Conservation (phyloP, 1,140 invertebrate species). For the Lepidurus packardi region DNA sequence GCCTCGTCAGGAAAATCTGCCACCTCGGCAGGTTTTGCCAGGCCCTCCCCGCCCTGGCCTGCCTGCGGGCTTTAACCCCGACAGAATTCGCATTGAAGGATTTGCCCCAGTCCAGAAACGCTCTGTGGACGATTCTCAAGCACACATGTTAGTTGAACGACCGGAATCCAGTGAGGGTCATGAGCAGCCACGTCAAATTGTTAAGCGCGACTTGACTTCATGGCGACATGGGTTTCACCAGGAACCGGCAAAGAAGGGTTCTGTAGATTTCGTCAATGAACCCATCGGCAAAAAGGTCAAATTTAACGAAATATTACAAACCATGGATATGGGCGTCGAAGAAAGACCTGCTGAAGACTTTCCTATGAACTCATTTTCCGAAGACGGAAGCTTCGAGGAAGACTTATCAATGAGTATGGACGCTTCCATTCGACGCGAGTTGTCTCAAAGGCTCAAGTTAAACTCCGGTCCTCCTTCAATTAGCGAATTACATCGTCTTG, state of each 20-base stretch:
- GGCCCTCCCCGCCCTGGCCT: not conserved
- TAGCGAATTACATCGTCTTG: not conserved
- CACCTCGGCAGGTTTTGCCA: not conserved
- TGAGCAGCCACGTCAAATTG: not conserved
- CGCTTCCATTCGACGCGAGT: not conserved
- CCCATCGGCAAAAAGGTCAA: conserved; percentile 2
- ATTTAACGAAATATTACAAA: not conserved
- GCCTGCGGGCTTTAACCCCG: not conserved
- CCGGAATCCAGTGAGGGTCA: not conserved
- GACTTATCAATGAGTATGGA: not conserved
- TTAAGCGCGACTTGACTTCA: not conserved
- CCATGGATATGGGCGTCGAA: not conserved
- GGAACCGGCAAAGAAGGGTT: not conserved
- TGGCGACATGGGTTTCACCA: not conserved
- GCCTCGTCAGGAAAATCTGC: not conserved
- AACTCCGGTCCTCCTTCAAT: not conserved
- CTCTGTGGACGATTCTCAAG: not conserved
- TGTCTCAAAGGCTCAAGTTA: not conserved
- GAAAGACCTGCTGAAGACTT: not conserved
- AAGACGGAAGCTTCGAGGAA: not conserved
- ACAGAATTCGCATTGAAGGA: not conserved
- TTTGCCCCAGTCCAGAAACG: not conserved
- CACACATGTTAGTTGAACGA: not conserved
- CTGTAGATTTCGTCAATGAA: not conserved
- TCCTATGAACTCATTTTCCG: not conserved